Base-by-base conservation (phyloP, 2,888 invertebrate species). In the Mythimna loreyi region DNA sequence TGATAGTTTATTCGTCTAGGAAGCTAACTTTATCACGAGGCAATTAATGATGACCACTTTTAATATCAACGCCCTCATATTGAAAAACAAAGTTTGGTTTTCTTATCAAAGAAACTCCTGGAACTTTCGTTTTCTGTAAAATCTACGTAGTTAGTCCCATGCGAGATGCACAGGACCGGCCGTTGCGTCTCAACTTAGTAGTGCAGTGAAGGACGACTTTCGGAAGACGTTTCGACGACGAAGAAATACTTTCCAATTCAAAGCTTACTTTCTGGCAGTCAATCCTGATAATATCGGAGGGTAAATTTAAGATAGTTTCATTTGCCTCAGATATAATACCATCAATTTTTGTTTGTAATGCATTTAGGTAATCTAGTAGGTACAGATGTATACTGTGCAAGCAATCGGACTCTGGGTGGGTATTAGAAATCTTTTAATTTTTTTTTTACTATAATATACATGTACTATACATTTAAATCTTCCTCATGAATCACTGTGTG, bases 11-110 rank as follows among this genome's bases (percentile, higher is more conserved):
- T 68, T 56, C 55, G 56, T 65, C 58, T 28, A 71, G 78, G 78
- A 84, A 79, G 70, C 73, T 75, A 72, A 75, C 72, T 50, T 76
- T 69, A 80, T 49, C 47, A 59, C 47, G 28, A 40, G 23, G 25
- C 11, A 53, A 30, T 40, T 40, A 56, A 56, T 55, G 36, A 28
- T 67, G 28, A 40, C 23, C 16, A 53, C 13, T 9, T 45, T 13
- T 11, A 43, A 43, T 25, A 47, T 61, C 5, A 50, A 52, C 25
- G 1, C 28, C 19, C 50, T 19, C 19, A 49, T 19, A 16, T 52
- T 3, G 16, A 52, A 56, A n/a, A 28, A 52, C 28, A 23, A 33
- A 45, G 23, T 21, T 2, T 50, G 13, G 6, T 40, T 25, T 69
- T 23, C 6, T 36, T 13, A 9, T 55, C 21, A 56, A 23, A 28